phyloP scores from a whole-genome alignment of 1,140 invertebrate genomes.

The Chymomyza costata region DNA sequence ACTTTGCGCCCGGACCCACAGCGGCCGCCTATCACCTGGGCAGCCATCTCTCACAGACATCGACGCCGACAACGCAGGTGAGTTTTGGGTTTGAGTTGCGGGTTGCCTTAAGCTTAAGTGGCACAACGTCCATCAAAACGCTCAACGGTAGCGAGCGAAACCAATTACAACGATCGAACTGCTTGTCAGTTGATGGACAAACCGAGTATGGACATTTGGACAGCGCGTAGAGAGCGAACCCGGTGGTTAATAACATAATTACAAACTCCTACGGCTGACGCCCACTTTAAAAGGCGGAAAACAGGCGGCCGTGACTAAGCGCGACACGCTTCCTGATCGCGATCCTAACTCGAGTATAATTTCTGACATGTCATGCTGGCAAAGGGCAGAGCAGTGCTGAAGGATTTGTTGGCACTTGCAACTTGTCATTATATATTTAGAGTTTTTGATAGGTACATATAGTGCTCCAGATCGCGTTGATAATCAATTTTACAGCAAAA shows the following conservation, averaged over 20 bases:
- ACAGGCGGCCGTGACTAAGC: conserved; percentile 56
- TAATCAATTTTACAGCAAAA: conserved; percentile 39
- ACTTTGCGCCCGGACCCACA: conserved; percentile 74
- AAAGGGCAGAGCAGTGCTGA: conserved; percentile 40
- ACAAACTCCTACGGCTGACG: conserved; percentile 56
- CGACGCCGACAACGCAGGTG: conserved; percentile 74
- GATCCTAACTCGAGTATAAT: conserved; percentile 2
- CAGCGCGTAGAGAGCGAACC: conserved; percentile 7
- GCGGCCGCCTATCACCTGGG: conserved; percentile 75
- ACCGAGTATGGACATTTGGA: too few relatives aligned
- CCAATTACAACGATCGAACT: conserved; percentile 41
- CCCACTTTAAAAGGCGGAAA: conserved; percentile 71
- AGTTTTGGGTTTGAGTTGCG: conserved; percentile 33
- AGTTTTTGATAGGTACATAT: neutral
- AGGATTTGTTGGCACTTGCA: conserved; percentile 40
- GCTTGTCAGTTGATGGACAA: neutral
- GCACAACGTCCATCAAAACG: conserved; percentile 26
- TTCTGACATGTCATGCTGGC: conserved; percentile 23
- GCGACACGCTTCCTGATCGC: conserved; percentile 52
- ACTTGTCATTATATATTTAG: conserved; percentile 65
- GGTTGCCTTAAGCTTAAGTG: conserved; percentile 20
- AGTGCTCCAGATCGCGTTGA: conserved; percentile 13
- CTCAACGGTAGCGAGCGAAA: conserved; percentile 52
- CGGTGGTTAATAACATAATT: conserved; percentile 69
- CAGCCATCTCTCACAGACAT: conserved; percentile 74